phyloP scores from a whole-genome alignment of 1,140 invertebrate genomes.

The Drosophila lini region DNA sequence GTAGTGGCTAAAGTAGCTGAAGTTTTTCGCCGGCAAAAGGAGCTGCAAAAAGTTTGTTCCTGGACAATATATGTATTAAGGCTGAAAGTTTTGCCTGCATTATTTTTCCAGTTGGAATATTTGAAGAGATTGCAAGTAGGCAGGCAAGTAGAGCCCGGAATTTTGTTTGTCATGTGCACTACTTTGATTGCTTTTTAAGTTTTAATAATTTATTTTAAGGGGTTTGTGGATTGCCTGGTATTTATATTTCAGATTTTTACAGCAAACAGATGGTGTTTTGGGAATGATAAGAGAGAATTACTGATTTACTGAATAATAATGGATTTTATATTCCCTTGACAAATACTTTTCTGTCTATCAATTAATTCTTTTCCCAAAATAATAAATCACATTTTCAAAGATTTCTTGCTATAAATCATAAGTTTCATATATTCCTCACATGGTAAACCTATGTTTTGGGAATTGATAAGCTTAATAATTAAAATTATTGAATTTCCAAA shows the following conservation, averaged over 20 bases:
- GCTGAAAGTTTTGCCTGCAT: conserved; percentile 36
- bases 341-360: not conserved
- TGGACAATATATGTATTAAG: conserved; percentile 44
- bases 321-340: too few species aligned
- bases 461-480: too few species aligned
- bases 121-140: conserved; percentile 17
- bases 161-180: conserved; percentile 22
- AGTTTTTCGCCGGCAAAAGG: conserved; percentile 7
- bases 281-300: too few species aligned
- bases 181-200: conserved; percentile 15
- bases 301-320: not conserved
- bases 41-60: conserved; percentile 23
- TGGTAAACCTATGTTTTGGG: too few species aligned
- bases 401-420: too few species aligned
- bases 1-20: conserved; percentile 19
- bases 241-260: not conserved
- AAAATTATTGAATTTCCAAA: too few species aligned
- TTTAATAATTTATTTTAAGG: conserved; percentile 9
- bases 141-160: not conserved
- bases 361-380: too few species aligned
- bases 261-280: not conserved
- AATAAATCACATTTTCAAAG: too few species aligned
- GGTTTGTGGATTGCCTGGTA: too few species aligned
- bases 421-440: too few species aligned
- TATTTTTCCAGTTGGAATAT: conserved; percentile 39